A percentile compares a stretch with the other conserved stretches of the same genome.
Conservation (phyloP, 1,140 invertebrate species). For the Caenorhabditis briggsae region DNA sequence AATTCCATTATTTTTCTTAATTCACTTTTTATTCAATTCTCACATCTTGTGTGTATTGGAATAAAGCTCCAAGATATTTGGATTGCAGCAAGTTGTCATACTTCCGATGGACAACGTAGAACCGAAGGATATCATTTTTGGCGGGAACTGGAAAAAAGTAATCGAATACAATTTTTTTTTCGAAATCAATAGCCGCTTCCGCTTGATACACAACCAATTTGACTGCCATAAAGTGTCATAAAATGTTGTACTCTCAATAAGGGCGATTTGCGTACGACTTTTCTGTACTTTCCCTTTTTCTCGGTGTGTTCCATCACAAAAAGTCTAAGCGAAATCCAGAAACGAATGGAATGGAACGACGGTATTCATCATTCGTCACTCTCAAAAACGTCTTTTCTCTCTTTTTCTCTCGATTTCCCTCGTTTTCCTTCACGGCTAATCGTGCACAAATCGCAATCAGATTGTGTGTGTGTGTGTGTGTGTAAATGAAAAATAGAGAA, state of each 20-base stretch:
- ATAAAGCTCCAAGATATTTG: constrained; percentile 73
- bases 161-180: not conserved
- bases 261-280: constrained; percentile 13
- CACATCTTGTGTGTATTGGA: constrained; percentile 76
- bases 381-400: constrained; percentile 23
- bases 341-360: constrained; percentile 27
- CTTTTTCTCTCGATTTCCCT: not conserved
- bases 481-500: constrained; percentile 7
- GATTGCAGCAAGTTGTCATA: constrained; percentile 76
- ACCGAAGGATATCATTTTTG: constrained; percentile 76
- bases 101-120: constrained; percentile 77
- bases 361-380: constrained; percentile 32
- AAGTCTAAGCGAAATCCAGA: constrained; percentile 28
- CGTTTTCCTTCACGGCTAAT: constrained; percentile 16
- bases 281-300: constrained; percentile 31
- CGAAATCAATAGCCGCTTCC: not conserved
- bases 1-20: not conserved
- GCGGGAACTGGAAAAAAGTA: constrained; percentile 23
- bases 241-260: not conserved
- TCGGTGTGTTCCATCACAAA: not conserved
- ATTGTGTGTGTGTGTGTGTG: not conserved
- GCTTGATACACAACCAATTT: not conserved
- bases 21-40: constrained; percentile 54
- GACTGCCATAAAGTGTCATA: not conserved
- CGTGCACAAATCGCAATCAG: constrained; percentile 49